These are phyloP conservation scores for Gerris lacustris DNA, from an alignment of 2,888 invertebrate species.

Conservation along the genomic window DNA sequence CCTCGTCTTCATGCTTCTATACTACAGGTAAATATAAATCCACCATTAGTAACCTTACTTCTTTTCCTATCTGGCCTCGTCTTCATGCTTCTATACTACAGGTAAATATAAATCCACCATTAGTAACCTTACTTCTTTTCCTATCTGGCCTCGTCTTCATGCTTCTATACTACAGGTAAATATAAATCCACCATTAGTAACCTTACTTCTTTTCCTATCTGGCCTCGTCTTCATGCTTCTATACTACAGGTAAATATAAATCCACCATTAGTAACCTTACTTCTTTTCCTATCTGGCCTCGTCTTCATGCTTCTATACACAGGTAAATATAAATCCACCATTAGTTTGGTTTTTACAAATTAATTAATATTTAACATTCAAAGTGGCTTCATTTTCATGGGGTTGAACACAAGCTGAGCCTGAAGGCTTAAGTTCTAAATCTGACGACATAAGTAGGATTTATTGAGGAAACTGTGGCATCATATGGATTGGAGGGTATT, in stretches of 20 bases:
- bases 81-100: constrained; percentile 26
- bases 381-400: no score
- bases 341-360: not conserved
- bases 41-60: constrained; percentile 41
- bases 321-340: no score
- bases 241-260: constrained; percentile 26
- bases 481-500: no score
- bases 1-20: constrained; percentile 24
- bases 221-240: constrained; percentile 25
- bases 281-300: constrained; percentile 25
- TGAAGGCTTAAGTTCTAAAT: no score
- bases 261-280: no score
- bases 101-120: constrained; percentile 34
- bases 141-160: constrained; percentile 24
- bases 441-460: no score
- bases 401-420: no score
- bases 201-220: constrained; percentile 35
- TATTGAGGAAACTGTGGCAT: no score
- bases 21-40: constrained; percentile 25
- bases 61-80: constrained; percentile 26
- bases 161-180: constrained; percentile 25
- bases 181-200: no score
- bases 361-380: no score
- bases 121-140: constrained; percentile 39
- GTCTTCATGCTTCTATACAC: constrained; percentile 25